A percentile compares a stretch with the other conserved stretches of the same genome.
Evolutionary conservation across 2,888 invertebrate genomes (phyloP).

Genomic region (Cheilosia pagana): DNA sequence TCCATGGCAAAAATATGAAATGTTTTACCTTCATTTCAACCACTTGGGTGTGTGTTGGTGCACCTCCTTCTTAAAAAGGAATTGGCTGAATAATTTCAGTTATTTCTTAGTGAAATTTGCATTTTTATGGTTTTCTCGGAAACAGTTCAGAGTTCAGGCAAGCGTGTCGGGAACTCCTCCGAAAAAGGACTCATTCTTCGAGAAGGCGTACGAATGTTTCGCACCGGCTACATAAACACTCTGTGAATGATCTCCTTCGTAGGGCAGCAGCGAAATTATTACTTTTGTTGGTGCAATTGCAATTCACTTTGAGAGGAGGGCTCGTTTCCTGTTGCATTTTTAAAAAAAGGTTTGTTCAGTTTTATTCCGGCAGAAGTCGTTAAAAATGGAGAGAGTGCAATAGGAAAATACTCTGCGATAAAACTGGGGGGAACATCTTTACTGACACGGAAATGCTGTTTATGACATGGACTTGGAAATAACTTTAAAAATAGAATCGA

Average conservation of each 20-base stretch:
- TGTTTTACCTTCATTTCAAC: background rate
- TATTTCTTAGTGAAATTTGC: constrained; percentile 3
- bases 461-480: background rate
- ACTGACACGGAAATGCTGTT: constrained; percentile 19
- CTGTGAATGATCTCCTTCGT: too few relatives aligned
- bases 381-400: background rate
- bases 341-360: constrained; percentile 7
- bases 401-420: background rate
- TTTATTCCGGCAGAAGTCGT: constrained; percentile 4
- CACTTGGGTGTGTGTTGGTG: background rate
- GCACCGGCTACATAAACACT: background rate
- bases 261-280: too few relatives aligned
- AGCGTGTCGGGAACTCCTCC: background rate
- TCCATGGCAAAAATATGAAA: constrained; percentile 37
- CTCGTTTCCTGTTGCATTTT: background rate
- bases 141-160: background rate
- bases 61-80: background rate
- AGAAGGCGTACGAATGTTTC: background rate
- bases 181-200: background rate
- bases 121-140: constrained; percentile 16
- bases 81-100: constrained; percentile 7
- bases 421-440: background rate
- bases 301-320: background rate
- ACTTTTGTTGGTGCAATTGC: background rate
- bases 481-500: constrained; percentile 12